Percentiles rank a stretch among this genome's conserved stretches.
These are phyloP conservation scores for Eumaeus atala DNA, from an alignment of 1,140 invertebrate species.

Conservation along the genomic window DNA sequence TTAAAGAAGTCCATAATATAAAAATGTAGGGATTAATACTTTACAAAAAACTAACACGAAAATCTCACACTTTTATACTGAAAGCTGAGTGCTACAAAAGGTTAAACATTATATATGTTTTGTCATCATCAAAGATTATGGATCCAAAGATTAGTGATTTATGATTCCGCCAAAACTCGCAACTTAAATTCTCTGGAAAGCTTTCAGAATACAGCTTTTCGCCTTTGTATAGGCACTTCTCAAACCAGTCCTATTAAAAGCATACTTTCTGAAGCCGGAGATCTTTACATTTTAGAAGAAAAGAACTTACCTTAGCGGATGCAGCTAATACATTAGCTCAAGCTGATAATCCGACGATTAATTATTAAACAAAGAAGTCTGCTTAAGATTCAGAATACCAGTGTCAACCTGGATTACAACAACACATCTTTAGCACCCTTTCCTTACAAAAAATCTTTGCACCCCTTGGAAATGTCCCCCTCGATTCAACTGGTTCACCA, in stretches of 20 bases:
- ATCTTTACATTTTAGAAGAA: conserved; percentile 24
- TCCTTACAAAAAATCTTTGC: no score
- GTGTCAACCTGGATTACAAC: no score
- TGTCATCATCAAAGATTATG: conserved; percentile 25
- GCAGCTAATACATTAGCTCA: no score
- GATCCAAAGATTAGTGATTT: conserved; percentile 18
- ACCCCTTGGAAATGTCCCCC: no score
- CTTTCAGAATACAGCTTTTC: conserved; percentile 21
- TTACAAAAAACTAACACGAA: conserved; percentile 23
- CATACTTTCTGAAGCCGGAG: conserved; percentile 21
- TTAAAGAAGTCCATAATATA: conserved; percentile 22
- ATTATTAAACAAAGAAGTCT: no score
- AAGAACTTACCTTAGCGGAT: no score
- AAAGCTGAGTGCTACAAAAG: conserved; percentile 23
- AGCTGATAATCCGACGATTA: no score
- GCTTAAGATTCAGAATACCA: no score
- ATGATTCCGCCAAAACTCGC: conserved; percentile 21
- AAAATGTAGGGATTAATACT: conserved; percentile 22
- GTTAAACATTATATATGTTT: conserved; percentile 19
- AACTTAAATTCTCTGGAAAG: conserved; percentile 19
- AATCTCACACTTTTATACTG: conserved; percentile 19
- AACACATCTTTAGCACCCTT: no score
- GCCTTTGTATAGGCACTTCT: conserved; percentile 17
- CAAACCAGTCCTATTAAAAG: conserved; percentile 19
- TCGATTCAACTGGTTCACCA: no score